Evolutionary conservation across 2,113 vertebrate species (phyloP).

Genomic region (Empidonax traillii): DNA sequence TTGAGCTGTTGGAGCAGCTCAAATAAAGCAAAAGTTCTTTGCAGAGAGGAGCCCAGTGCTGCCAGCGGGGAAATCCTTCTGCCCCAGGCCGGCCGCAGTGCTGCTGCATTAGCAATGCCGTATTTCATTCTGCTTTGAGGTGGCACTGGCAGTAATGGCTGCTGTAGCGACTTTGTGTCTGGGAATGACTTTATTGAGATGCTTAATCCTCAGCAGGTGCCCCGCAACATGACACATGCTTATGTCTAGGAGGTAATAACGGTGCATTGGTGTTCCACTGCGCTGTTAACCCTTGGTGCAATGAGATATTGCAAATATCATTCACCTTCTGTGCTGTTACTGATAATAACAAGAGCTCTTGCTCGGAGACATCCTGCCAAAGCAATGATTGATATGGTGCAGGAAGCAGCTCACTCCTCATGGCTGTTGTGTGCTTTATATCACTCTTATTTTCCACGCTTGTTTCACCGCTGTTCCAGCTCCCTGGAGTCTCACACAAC

Average conservation of each 20-base stretch:
- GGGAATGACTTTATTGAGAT: not conserved
- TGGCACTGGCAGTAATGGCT: fast-evolving
- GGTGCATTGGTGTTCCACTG: not conserved
- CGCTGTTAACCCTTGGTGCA: not conserved
- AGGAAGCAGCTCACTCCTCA: not conserved
- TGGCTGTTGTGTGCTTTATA: not conserved
- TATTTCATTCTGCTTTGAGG: not conserved
- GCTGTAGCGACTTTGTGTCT: not conserved
- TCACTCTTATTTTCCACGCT: not conserved
- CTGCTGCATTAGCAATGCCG: fast-evolving
- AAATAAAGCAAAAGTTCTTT: not conserved
- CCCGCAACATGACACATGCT: fast-evolving
- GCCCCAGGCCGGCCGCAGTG: fast-evolving
- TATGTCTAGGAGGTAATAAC: not conserved
- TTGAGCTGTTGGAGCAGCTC: not conserved
- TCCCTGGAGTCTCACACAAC: fast-evolving
- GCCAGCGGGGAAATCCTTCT: not conserved
- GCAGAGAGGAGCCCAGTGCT: fast-evolving
- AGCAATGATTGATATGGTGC: not conserved
- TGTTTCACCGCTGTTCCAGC: not conserved
- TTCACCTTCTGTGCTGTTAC: not conserved
- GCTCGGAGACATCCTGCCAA: not conserved
- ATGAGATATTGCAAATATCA: not conserved
- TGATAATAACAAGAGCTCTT: not conserved
- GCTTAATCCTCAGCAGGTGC: not conserved